Percentiles rank a stretch among this genome's conserved stretches.
Evolutionary conservation across 92 coral and sea anemone species (phyloP).

Genomic region (Umimayanthus chanpuru): DNA sequence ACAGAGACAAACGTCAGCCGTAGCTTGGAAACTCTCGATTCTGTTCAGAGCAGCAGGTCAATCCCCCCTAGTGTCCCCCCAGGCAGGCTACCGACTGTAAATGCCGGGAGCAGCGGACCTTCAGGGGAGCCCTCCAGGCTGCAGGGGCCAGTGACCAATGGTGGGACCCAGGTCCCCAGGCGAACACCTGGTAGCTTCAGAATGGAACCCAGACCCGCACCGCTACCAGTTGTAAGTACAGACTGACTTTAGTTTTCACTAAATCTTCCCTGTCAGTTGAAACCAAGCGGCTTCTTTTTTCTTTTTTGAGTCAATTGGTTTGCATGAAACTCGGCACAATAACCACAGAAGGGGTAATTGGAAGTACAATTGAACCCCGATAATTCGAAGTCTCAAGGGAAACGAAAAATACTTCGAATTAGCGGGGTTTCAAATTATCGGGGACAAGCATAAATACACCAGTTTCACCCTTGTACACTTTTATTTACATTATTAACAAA

Average conservation of each 20-base stretch:
- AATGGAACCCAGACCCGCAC: conserved; percentile 29
- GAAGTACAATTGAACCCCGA: no score
- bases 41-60: conserved; percentile 21
- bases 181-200: conserved; percentile 42
- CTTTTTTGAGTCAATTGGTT: no score
- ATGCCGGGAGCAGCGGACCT: neutral
- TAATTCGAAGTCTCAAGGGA: no score
- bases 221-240: neutral
- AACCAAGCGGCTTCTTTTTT: no score
- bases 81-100: conserved; percentile 7
- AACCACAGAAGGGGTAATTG: no score
- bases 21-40: conserved; percentile 41
- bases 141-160: conserved; percentile 24
- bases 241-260: neutral
- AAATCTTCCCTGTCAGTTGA: no score
- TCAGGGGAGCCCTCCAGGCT: neutral
- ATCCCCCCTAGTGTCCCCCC: neutral
- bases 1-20: conserved; percentile 30
- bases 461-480: no score
- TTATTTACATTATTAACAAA: no score
- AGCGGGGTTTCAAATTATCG: no score
- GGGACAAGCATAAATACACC: no score
- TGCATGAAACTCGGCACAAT: no score
- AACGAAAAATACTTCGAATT: no score
- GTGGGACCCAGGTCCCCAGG: conserved; percentile 45